Conservation (phyloP, 2,888 invertebrate species). For the Spisula subtruncata region DNA sequence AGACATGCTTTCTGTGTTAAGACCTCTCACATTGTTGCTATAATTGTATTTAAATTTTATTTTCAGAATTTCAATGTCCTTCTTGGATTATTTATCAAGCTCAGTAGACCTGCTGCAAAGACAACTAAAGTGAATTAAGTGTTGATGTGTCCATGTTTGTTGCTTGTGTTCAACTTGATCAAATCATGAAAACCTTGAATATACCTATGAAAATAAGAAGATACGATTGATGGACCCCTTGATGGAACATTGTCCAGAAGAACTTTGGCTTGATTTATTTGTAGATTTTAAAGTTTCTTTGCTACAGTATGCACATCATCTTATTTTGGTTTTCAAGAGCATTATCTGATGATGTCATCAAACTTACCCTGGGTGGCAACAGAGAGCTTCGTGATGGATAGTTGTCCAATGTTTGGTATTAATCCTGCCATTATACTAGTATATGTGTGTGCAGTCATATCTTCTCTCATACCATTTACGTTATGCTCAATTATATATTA, state of each 20-base stretch:
- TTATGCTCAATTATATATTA: too few species aligned
- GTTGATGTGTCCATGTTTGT: not conserved
- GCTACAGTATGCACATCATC: not conserved
- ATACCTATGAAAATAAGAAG: not conserved
- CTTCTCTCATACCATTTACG: too few species aligned
- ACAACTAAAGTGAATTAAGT: constrained; percentile 60
- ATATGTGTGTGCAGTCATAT: too few species aligned
- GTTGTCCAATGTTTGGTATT: too few species aligned
- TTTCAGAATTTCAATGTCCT: constrained; percentile 83
- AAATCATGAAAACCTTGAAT: not conserved
- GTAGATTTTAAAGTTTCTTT: not conserved
- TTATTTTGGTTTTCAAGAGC: not conserved
- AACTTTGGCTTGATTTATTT: not conserved
- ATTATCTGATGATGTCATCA: too few species aligned
- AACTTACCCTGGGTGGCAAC: too few species aligned
- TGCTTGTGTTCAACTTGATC: not conserved
- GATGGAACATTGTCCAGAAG: not conserved
- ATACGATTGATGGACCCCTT: not conserved
- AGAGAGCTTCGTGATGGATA: too few species aligned
- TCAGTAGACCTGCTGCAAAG: constrained; percentile 65
- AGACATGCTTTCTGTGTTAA: too few species aligned
- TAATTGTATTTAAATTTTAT: constrained; percentile 19
- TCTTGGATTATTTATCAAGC: constrained; percentile 75
- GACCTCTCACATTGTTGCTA: too few species aligned
- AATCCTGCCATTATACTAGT: too few species aligned